These are phyloP conservation scores for Aethes cnicana DNA, from an alignment of 2,888 invertebrate genomes.

Conservation along the genomic window DNA sequence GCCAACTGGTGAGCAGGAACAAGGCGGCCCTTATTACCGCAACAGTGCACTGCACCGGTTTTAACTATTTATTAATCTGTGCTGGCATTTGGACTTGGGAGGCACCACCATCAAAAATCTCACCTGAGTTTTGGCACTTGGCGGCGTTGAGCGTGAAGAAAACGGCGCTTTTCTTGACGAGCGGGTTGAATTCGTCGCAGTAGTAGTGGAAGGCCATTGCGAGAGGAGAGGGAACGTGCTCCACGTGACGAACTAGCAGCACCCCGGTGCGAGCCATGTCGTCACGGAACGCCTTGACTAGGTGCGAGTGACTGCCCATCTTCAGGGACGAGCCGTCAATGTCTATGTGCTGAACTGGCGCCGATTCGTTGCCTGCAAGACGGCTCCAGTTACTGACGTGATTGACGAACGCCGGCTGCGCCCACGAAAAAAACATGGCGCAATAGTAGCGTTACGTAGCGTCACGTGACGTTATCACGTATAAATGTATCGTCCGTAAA, in stretches of 20 bases:
- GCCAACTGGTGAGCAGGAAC: too few relatives aligned
- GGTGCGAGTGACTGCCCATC: conserved; percentile 57
- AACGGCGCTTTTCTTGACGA: conserved; percentile 69
- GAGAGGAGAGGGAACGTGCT: conserved; percentile 59
- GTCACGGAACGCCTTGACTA: conserved; percentile 56
- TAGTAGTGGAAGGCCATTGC: conserved; percentile 79
- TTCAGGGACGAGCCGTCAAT: conserved; percentile 53
- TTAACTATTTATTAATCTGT: too few relatives aligned
- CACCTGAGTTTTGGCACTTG: conserved; percentile 57
- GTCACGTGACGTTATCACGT: too few relatives aligned
- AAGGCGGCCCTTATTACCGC: too few relatives aligned
- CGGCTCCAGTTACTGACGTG: too few relatives aligned
- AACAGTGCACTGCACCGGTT: too few relatives aligned
- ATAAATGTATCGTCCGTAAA: too few relatives aligned
- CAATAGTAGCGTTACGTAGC: too few relatives aligned
- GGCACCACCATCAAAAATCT: conserved; percentile 16
- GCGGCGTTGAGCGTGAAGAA: conserved; percentile 71
- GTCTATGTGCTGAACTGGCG: conserved; percentile 48
- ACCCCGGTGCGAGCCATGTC: conserved; percentile 61
- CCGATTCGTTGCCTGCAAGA: conserved; percentile 58
- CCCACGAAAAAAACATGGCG: too few relatives aligned
- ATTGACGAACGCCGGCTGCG: too few relatives aligned
- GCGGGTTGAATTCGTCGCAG: conserved; percentile 74
- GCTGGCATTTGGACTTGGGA: neutral
- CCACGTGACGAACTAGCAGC: conserved; percentile 65